A percentile compares a stretch with the other conserved stretches of the same genome.
phyloP scores from a whole-genome alignment of 2,113 vertebrate genomes.

The Pongo pygmaeus region DNA sequence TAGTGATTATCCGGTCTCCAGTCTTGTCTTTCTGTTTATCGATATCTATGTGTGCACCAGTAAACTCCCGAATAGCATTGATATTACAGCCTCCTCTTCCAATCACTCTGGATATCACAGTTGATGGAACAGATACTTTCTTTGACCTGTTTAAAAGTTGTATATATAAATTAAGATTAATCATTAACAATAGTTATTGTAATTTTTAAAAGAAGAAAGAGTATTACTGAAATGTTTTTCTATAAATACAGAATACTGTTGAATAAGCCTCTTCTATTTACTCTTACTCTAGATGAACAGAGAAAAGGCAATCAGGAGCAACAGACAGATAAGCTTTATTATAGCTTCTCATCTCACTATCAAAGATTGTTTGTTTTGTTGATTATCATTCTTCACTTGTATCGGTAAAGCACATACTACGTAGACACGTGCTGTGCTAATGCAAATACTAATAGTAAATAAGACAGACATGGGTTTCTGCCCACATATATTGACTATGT shows the following conservation, averaged over 20 bases:
- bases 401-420: background rate
- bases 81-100: constrained; percentile 99
- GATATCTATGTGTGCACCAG: constrained; percentile 98
- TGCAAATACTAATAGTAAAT: background rate
- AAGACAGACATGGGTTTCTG: background rate
- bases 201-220: background rate
- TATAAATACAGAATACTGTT: background rate
- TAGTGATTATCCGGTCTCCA: constrained; percentile 98
- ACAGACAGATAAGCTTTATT: background rate
- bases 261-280: background rate
- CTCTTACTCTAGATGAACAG: background rate
- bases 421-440: background rate
- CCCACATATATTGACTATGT: background rate
- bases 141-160: constrained; percentile 89
- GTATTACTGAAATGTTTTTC: background rate
- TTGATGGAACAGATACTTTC: constrained; percentile 98
- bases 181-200: constrained; percentile 26
- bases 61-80: constrained; percentile 98
- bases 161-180: constrained; percentile 51
- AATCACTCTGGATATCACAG: constrained; percentile 98
- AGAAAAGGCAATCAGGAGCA: background rate
- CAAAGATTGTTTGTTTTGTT: background rate
- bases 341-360: background rate
- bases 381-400: background rate
- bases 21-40: constrained; percentile 99